Base-by-base conservation (phyloP, 2,113 vertebrate species). In the Pomatorhinus ruficollis region DNA sequence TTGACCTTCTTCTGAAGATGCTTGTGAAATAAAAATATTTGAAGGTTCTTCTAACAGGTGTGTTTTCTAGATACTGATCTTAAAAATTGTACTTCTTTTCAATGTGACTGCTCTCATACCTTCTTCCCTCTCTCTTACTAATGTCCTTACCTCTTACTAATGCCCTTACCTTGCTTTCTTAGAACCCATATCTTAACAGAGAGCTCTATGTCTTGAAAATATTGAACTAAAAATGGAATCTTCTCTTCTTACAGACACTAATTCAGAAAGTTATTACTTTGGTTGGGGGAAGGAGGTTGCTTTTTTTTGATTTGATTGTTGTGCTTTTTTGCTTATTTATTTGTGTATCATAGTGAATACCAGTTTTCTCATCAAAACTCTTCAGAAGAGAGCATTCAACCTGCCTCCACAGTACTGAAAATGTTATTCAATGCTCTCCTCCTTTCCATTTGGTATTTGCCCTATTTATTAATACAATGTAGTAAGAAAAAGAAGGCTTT, bases 231-330 rank as follows among this genome's bases (percentile, higher is more conserved):
- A 69, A 94, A 65, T 21, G 14, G 35, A 82, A 59, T 39, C 4
- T 33, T 81, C 15, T 27, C 4, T 44, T 87, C 30, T 61, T 74
- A 45, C 3, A 63, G 35, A 5, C 15, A 66, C 22, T 10, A 6
- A 33, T 81, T 76, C 64, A 82, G 12, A 42, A 86, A 31, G 1
- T 14, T 44, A 30, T 47, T 20, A 3, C 3, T 31, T 86, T 71
- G 8, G 2, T 31, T 42, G 39, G 0, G 3, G 5, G 5, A 2
- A 4, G 5, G 3, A 2, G 8, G 6, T 47, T 19, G 17, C 20
- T 82, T 53, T 19, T 14, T 5, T 33, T 77, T n/a, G 2, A 6
- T 86, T 60, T 13, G 2, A 4, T 44, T 20, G 15, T 25, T 72
- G 60, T 39, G 5, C 4, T 19, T 20, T 13, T 42, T 33, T 31